These are phyloP conservation scores for Drosophila grimshawi DNA, from an alignment of 1,140 invertebrate species.

Conservation along the genomic window DNA sequence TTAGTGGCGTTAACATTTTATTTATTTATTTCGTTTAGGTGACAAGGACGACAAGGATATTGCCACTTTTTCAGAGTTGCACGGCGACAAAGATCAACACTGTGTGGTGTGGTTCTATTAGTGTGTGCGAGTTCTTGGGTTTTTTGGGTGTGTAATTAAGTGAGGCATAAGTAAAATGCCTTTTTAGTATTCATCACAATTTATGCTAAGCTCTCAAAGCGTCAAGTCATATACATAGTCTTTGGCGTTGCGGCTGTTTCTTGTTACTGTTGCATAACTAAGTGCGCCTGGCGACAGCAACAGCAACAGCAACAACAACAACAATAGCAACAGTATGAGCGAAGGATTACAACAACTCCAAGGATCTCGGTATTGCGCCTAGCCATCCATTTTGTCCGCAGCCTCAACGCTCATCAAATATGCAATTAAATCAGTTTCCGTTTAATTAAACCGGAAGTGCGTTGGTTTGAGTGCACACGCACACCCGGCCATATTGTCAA, in stretches of 20 bases:
- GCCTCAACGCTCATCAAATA: slow-evolving; percentile 83
- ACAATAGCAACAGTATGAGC: slow-evolving; percentile 33
- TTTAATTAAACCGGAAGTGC: slow-evolving; percentile 84
- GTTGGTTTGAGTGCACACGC: slow-evolving; percentile 62
- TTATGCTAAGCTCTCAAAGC: slow-evolving; percentile 83
- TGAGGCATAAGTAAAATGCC: slow-evolving; percentile 82
- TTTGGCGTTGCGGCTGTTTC: slow-evolving; percentile 38
- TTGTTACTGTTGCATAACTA: slow-evolving; percentile 76
- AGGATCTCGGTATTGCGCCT: slow-evolving; percentile 38
- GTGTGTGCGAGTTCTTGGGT: slow-evolving; percentile 21
- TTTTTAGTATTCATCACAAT: slow-evolving; percentile 84
- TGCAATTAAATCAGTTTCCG: slow-evolving; percentile 85
- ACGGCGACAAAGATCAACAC: slow-evolving; percentile 40
- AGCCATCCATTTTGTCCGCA: slow-evolving; percentile 63
- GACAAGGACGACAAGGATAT: slow-evolving; percentile 67
- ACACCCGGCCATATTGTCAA: slow-evolving; percentile 52
- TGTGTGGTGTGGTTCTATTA: background rate
- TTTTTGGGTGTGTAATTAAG: slow-evolving; percentile 74
- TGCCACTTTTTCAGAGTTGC: slow-evolving; percentile 41
- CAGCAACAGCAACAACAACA: slow-evolving; percentile 29
- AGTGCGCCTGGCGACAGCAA: slow-evolving; percentile 48
- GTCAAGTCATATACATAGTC: slow-evolving; percentile 72
- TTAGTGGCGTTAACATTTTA: slow-evolving; percentile 61
- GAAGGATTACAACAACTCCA: slow-evolving; percentile 41
- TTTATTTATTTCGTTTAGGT: slow-evolving; percentile 76